phyloP scores from a whole-genome alignment of 2,888 invertebrate species.

The Macrophya alboannulata region DNA sequence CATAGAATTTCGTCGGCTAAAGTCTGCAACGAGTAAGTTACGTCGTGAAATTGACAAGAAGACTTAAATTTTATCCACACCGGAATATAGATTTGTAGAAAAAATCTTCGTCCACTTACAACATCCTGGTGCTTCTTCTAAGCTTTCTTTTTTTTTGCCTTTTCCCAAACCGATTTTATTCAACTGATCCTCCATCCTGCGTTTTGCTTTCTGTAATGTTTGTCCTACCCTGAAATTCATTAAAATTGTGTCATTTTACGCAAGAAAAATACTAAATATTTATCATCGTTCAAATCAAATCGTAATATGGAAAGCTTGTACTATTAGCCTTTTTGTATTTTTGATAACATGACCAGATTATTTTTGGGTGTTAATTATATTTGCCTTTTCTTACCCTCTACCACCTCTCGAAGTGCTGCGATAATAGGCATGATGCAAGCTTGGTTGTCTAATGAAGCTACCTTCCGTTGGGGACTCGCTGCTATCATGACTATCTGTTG shows the following conservation, averaged over 20 bases:
- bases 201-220: conserved; percentile 90
- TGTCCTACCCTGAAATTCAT: conserved; percentile 82
- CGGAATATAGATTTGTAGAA: not conserved
- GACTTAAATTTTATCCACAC: conserved; percentile 6
- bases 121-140: conserved; percentile 91
- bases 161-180: conserved; percentile 91
- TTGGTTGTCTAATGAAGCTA: conserved; percentile 80
- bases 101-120: conserved; percentile 81
- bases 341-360: not conserved
- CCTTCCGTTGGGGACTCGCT: conserved; percentile 82
- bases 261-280: not conserved
- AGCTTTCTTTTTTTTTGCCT: conserved; percentile 93
- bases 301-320: not conserved
- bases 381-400: conserved; percentile 69
- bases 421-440: conserved; percentile 79
- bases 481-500: conserved; percentile 82
- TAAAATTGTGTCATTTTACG: not conserved
- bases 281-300: conserved; percentile 30
- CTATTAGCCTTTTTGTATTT: not conserved
- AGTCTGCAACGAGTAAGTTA: conserved; percentile 79
- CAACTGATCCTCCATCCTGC: conserved; percentile 94
- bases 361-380: conserved; percentile 28
- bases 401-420: conserved; percentile 70
- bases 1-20: conserved; percentile 91
- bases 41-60: not conserved